These are phyloP conservation scores for Idaea aversata DNA, from an alignment of 2,888 invertebrate species.

Conservation along the genomic window DNA sequence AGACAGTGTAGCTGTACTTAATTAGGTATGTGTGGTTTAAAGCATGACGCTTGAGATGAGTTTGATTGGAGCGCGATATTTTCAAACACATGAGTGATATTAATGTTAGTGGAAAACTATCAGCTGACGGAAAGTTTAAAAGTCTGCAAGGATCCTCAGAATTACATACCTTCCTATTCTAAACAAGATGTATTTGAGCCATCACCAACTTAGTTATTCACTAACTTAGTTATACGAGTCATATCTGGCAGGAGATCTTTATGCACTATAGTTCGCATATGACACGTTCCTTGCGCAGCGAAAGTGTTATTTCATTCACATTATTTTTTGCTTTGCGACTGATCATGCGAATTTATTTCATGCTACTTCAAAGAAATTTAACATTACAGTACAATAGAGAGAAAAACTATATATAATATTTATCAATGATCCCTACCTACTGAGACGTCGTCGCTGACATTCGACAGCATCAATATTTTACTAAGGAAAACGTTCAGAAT, in stretches of 20 bases:
- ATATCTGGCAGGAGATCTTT: constrained; percentile 18
- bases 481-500: not conserved
- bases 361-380: constrained; percentile 14
- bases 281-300: constrained; percentile 31
- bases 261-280: constrained; percentile 27
- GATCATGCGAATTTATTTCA: constrained; percentile 38
- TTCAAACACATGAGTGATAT: too few relatives aligned
- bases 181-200: constrained; percentile 7
- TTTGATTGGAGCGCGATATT: too few relatives aligned
- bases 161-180: not conserved
- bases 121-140: not conserved
- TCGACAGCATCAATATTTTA: not conserved
- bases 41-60: too few relatives aligned
- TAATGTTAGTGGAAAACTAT: too few relatives aligned
- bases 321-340: constrained; percentile 56
- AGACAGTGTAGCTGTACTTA: too few relatives aligned
- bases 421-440: too few relatives aligned
- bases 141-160: not conserved
- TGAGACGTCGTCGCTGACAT: not conserved
- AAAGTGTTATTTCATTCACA: constrained; percentile 45
- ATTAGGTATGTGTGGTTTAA: too few relatives aligned
- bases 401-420: not conserved
- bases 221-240: constrained; percentile 6
- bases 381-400: not conserved
- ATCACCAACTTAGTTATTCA: constrained; percentile 8